Evolutionary conservation across 1,140 invertebrate species (phyloP).

Genomic region (Arctopsyche grandis): DNA sequence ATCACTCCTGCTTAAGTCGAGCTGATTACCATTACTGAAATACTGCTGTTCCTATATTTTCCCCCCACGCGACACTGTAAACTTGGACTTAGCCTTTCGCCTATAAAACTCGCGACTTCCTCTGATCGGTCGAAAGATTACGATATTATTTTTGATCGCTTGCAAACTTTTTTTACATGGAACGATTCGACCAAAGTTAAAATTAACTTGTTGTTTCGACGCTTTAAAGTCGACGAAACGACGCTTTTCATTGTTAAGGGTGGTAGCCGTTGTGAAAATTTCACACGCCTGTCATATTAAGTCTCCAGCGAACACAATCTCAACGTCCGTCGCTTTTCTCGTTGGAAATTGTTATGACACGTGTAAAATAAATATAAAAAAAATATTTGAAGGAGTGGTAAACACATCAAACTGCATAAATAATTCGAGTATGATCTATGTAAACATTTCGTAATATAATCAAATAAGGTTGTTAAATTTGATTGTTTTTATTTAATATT

Average conservation of each 20-base stretch:
- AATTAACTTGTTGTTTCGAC: background rate
- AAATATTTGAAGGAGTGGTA: too few species aligned
- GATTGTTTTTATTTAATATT: too few species aligned
- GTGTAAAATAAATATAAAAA: constrained; percentile 8
- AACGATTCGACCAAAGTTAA: background rate
- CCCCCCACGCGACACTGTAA: background rate
- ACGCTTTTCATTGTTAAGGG: too few species aligned
- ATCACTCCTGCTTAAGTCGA: constrained; percentile 33
- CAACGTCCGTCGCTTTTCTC: too few species aligned
- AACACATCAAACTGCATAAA: background rate
- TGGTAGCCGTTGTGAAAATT: background rate
- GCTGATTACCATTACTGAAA: constrained; percentile 38
- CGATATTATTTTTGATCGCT: too few species aligned
- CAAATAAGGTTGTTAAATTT: too few species aligned
- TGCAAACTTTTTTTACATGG: too few species aligned
- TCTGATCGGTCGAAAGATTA: too few species aligned
- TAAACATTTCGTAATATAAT: too few species aligned
- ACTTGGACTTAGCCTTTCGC: background rate
- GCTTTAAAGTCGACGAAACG: too few species aligned
- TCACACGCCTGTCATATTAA: constrained; percentile 19
- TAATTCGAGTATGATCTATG: too few species aligned
- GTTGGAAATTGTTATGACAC: constrained; percentile 7
- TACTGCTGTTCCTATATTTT: constrained; percentile 6
- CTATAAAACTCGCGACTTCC: constrained; percentile 1
- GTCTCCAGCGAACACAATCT: background rate